Conservation (phyloP, 2,888 invertebrate species). For the Mactromeris polynyma region DNA sequence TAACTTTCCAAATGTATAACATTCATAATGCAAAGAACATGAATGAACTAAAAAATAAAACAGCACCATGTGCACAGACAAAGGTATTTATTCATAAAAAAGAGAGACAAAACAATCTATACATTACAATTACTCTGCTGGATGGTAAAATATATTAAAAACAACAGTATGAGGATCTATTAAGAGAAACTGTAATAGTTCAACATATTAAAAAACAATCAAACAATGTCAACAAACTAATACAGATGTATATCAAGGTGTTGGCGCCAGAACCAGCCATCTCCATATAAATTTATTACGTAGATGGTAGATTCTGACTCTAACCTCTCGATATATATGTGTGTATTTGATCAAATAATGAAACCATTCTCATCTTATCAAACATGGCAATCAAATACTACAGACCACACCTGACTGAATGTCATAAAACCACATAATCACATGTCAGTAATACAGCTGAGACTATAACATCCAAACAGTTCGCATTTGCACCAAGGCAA, state of each 20-base stretch:
- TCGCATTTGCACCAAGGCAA: no score
- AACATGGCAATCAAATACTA: background rate
- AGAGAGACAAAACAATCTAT: background rate
- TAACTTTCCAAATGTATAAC: no score
- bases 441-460: no score
- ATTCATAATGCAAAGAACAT: no score
- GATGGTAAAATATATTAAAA: conserved; percentile 3
- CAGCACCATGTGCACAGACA: background rate
- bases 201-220: no score
- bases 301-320: no score
- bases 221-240: background rate
- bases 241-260: background rate
- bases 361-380: background rate
- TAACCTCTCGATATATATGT: background rate
- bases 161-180: background rate
- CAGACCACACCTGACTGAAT: no score
- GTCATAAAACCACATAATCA: no score
- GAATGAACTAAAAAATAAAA: background rate
- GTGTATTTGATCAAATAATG: background rate
- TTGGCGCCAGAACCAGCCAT: no score
- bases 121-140: background rate
- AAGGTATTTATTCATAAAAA: conserved; percentile 10
- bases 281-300: no score
- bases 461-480: no score
- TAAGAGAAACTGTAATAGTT: background rate